These are phyloP conservation scores for Ginglymostoma cirratum DNA, from an alignment of 2,113 vertebrate species.

Conservation along the genomic window DNA sequence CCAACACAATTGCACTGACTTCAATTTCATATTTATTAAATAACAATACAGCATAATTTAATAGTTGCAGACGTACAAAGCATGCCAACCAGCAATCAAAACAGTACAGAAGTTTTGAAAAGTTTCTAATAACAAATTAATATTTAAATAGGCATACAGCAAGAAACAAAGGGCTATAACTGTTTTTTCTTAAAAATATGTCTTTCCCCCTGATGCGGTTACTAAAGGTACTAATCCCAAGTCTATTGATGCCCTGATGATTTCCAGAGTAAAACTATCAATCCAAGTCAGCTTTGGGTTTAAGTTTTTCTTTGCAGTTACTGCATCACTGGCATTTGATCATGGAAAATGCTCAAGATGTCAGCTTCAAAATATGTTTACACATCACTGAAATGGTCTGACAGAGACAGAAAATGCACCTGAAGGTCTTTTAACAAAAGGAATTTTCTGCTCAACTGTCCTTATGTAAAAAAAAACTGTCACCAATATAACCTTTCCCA, in stretches of 20 bases:
- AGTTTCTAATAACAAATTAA: too few relatives aligned
- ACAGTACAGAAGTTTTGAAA: not conserved
- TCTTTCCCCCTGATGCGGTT: not conserved
- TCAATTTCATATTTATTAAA: not conserved
- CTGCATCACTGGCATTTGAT: not conserved
- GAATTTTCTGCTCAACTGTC: not conserved
- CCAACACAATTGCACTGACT: not conserved
- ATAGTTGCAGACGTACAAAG: not conserved
- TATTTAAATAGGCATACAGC: not conserved
- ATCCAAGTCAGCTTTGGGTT: not conserved
- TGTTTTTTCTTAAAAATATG: not conserved
- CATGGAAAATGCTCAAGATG: not conserved
- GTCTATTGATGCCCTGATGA: not conserved
- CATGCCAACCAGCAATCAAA: not conserved
- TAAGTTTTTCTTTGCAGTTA: not conserved
- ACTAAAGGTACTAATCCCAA: not conserved
- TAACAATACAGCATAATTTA: not conserved
- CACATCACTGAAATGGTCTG: not conserved
- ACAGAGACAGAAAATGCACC: not conserved
- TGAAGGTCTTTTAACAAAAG: not conserved
- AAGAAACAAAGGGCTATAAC: not conserved
- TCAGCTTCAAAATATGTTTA: not conserved
- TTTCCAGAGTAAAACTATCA: not conserved
- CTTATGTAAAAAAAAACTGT: not conserved
- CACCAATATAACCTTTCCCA: not conserved